Evolutionary conservation across 2,797 vertebrate genomes (phyloP).

Genomic region (Alcedo atthis): DNA sequence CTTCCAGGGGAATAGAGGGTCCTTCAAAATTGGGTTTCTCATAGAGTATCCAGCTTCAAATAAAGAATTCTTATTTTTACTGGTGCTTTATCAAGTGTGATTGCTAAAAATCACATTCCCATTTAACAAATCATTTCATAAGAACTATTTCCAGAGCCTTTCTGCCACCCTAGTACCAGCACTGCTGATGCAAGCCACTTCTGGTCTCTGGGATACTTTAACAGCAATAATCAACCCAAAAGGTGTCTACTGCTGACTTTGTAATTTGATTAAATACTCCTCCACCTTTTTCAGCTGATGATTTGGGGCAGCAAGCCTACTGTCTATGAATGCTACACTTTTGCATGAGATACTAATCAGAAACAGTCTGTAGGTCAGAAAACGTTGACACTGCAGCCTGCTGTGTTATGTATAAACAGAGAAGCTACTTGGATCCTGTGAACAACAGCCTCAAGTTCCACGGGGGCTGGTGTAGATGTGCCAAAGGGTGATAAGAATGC

Average conservation of each 20-base stretch:
- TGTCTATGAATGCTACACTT: neutral
- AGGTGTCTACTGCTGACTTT: neutral
- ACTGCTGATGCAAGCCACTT: neutral
- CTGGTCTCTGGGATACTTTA: neutral
- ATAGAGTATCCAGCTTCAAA: conserved; percentile 93
- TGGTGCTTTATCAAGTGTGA: neutral
- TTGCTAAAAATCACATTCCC: neutral
- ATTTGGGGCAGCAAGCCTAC: neutral
- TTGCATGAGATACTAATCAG: neutral
- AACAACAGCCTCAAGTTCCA: neutral
- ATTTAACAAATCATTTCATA: neutral
- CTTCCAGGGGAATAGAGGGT: conserved; percentile 88
- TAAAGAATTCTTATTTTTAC: neutral
- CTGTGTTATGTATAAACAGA: neutral
- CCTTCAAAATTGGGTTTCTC: conserved; percentile 95
- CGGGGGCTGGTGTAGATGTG: neutral
- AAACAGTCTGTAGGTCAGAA: neutral
- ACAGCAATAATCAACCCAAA: neutral
- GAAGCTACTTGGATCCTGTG: neutral
- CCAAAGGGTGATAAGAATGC: neutral
- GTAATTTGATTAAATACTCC: neutral
- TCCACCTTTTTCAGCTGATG: neutral
- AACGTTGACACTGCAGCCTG: neutral
- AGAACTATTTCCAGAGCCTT: neutral
- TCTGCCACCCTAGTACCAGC: neutral